Conservation (phyloP, 2,797 vertebrate species). For the Acanthopagrus latus region DNA sequence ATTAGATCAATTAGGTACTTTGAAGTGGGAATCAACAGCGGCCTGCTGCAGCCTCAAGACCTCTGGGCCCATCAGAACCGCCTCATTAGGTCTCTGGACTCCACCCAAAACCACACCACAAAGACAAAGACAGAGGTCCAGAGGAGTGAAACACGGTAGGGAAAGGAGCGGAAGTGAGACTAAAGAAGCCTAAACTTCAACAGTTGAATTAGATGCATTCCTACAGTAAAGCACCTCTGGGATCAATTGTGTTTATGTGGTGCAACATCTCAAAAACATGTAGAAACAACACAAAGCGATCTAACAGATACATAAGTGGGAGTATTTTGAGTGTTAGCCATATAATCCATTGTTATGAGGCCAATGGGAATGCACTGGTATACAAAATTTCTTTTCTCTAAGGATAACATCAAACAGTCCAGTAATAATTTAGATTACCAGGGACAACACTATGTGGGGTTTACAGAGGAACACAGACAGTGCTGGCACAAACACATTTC, state of each 20-base stretch:
- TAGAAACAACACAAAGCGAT: conserved; percentile 82
- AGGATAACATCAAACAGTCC: conserved; percentile 80
- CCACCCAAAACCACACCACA: conserved; percentile 75
- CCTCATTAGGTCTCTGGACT: conserved; percentile 85
- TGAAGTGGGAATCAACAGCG: conserved; percentile 75
- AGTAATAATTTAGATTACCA: conserved; percentile 82
- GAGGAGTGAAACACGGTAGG: conserved; percentile 42
- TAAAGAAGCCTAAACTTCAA: conserved; percentile 65
- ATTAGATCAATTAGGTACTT: conserved; percentile 86
- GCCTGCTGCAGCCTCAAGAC: conserved; percentile 76
- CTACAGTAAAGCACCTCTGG: conserved; percentile 68
- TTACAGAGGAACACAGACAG: conserved; percentile 76
- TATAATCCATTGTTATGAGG: conserved; percentile 79
- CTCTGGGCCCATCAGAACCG: conserved; percentile 82
- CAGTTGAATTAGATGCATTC: conserved; percentile 69
- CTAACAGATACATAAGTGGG: conserved; percentile 80
- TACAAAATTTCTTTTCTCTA: conserved; percentile 71
- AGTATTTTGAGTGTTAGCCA: conserved; percentile 82
- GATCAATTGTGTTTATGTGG: conserved; percentile 80
- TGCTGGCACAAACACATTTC: conserved; percentile 80
- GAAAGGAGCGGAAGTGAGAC: conserved; percentile 32
- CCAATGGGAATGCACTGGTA: conserved; percentile 73
- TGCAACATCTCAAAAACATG: conserved; percentile 79
- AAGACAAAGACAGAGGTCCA: conserved; percentile 70
- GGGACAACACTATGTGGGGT: conserved; percentile 72